Percentiles rank a stretch among this genome's conserved stretches.
These are phyloP conservation scores for Ammodramus savannarum DNA, from an alignment of 2,113 vertebrate genomes.

Conservation along the genomic window DNA sequence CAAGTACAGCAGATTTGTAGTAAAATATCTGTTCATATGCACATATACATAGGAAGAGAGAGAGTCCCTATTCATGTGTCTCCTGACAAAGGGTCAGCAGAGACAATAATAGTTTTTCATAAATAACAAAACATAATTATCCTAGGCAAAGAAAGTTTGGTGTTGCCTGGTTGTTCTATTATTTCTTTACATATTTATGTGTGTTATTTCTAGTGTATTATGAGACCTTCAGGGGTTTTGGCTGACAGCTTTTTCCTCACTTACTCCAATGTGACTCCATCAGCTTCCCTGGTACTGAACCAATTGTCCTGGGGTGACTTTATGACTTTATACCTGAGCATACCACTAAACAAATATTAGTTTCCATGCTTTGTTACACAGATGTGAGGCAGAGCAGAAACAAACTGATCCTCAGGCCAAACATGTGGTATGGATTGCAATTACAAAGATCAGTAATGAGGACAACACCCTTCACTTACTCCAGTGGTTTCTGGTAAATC, in stretches of 20 bases:
- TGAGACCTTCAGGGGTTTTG: background rate
- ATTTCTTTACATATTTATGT: background rate
- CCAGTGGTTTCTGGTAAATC: background rate
- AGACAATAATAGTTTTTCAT: background rate
- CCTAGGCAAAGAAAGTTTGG: background rate
- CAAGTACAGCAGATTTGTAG: background rate
- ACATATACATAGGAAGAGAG: rapidly evolving
- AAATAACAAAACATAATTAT: background rate
- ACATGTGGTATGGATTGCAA: background rate
- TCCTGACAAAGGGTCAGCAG: background rate
- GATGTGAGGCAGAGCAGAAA: background rate
- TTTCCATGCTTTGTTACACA: background rate
- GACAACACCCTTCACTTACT: background rate
- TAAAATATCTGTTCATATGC: background rate
- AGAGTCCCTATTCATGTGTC: background rate
- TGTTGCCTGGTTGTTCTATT: background rate
- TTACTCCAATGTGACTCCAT: background rate
- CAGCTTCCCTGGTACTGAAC: background rate
- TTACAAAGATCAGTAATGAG: background rate
- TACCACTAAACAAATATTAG: background rate
- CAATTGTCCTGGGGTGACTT: background rate
- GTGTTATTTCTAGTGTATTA: background rate
- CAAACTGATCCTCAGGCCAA: background rate
- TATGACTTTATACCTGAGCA: background rate
- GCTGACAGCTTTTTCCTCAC: background rate